Percentiles rank a stretch among this genome's conserved stretches.
These are phyloP conservation scores for Elanus axillaris DNA, from an alignment of 2,113 vertebrate genomes.

Conservation along the genomic window DNA sequence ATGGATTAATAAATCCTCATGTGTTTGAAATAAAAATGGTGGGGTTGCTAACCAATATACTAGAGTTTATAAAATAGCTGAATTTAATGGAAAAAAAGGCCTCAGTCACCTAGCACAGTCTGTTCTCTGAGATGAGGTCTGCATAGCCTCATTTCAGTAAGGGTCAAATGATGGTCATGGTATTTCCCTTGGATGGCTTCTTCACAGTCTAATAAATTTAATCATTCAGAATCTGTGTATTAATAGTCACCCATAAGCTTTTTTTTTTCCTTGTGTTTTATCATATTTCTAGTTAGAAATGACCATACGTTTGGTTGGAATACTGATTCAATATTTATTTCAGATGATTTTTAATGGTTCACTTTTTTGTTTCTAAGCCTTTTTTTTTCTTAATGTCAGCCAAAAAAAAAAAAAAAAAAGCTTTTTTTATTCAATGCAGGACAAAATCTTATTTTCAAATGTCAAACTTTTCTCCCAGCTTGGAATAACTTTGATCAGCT, in stretches of 20 bases:
- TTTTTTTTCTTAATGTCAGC: background rate
- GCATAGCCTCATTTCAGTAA: background rate
- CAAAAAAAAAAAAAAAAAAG: background rate
- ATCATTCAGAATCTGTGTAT: background rate
- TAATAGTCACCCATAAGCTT: background rate
- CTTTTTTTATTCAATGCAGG: background rate
- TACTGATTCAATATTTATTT: background rate
- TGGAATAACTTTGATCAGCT: background rate
- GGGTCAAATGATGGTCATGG: background rate
- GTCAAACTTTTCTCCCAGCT: background rate
- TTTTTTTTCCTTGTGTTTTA: background rate
- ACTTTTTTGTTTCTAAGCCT: background rate
- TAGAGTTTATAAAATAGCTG: background rate
- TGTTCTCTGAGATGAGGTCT: background rate
- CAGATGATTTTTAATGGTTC: background rate
- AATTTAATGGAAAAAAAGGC: background rate
- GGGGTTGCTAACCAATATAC: background rate
- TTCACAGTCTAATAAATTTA: background rate
- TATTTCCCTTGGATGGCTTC: background rate
- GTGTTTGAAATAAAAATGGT: background rate
- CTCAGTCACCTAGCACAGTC: background rate
- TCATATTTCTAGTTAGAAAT: background rate
- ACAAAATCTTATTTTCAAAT: background rate
- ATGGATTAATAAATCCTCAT: background rate
- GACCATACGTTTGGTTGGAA: background rate